A percentile compares a stretch with the other conserved stretches of the same genome.
Conservation (phyloP, 1,140 invertebrate species). For the Pseudomyrmex pallidus region DNA sequence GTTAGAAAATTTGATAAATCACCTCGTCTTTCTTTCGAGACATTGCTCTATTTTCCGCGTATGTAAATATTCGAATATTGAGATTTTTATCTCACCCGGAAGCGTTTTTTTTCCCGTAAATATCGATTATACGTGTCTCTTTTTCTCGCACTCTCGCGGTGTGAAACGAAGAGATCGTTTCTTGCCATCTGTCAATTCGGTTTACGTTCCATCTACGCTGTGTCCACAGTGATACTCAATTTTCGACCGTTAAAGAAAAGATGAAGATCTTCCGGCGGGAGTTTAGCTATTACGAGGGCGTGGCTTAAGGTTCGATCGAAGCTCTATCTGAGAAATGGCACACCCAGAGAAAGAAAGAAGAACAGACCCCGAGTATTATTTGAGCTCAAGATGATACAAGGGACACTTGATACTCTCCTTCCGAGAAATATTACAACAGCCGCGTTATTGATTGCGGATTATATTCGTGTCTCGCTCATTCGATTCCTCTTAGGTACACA, state of each 20-base stretch:
- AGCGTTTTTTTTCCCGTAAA: not conserved
- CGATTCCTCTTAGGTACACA: not conserved
- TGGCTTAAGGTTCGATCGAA: not conserved
- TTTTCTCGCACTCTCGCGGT: too few relatives aligned
- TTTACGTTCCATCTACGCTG: constrained; percentile 8
- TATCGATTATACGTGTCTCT: not conserved
- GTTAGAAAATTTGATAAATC: too few relatives aligned
- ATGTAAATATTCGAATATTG: too few relatives aligned
- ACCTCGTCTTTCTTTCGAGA: too few relatives aligned
- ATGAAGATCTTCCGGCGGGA: not conserved
- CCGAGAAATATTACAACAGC: constrained; percentile 27
- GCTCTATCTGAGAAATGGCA: not conserved
- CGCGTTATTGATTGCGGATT: constrained; percentile 29
- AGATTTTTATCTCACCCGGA: too few relatives aligned
- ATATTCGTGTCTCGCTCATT: not conserved
- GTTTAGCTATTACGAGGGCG: not conserved
- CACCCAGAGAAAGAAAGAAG: too few relatives aligned
- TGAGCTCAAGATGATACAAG: not conserved
- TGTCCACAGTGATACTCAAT: not conserved
- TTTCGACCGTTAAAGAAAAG: not conserved
- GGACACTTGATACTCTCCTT: not conserved
- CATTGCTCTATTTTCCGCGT: too few relatives aligned
- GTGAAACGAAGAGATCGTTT: not conserved
- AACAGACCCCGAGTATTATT: constrained; percentile 9
- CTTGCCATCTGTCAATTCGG: constrained; percentile 7